Evolutionary conservation across 2,888 invertebrate genomes (phyloP).

Genomic region (Drosophila siamana): DNA sequence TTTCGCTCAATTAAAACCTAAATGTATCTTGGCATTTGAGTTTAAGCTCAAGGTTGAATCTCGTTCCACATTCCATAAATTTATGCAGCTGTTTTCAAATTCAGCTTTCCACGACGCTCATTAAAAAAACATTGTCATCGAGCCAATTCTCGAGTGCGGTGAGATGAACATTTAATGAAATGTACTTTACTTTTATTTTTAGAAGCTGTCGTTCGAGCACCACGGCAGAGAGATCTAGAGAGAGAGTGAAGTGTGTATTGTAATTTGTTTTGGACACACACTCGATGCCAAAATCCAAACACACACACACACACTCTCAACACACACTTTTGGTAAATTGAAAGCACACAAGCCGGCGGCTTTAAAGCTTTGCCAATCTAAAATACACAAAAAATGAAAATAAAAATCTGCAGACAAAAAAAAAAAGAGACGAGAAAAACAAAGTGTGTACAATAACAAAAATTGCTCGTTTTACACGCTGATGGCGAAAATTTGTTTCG

Average conservation of each 20-base stretch:
- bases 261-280: conserved; percentile 46
- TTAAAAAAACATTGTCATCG: conserved; percentile 47
- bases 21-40: neutral
- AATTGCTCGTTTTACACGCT: conserved; percentile 32
- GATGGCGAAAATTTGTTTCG: conserved; percentile 43
- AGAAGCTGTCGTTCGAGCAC: too few relatives aligned
- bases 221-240: neutral
- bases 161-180: conserved; percentile 43
- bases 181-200: conserved; percentile 43
- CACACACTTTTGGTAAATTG: conserved; percentile 52
- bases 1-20: neutral
- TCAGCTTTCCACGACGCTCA: conserved; percentile 14
- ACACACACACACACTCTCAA: conserved; percentile 8
- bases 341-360: conserved; percentile 66
- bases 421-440: conserved; percentile 4
- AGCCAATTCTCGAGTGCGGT: neutral
- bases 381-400: conserved; percentile 19
- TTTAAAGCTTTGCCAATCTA: conserved; percentile 33
- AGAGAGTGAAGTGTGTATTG: conserved; percentile 14
- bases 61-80: neutral
- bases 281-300: conserved; percentile 7
- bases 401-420: conserved; percentile 8
- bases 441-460: conserved; percentile 1
- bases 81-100: neutral
- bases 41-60: neutral